Evolutionary conservation across 23 tunicate species (phyloP).

Genomic region (Ascidia mentula): DNA sequence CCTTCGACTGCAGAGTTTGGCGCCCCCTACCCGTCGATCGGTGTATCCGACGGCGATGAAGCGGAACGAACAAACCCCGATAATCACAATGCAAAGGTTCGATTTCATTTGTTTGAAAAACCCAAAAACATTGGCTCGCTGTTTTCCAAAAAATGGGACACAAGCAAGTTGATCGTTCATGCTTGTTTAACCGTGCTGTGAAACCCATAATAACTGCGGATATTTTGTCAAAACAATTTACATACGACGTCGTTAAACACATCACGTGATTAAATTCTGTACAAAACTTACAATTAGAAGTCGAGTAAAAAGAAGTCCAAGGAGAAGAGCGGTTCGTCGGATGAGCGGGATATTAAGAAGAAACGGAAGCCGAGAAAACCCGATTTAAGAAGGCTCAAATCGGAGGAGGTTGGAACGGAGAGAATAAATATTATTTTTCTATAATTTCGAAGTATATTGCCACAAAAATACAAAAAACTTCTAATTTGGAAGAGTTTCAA

Average conservation of each 20-base stretch:
- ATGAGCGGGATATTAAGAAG: neutral
- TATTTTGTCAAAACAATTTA: too few relatives aligned
- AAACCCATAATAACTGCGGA: too few relatives aligned
- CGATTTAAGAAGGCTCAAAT: neutral
- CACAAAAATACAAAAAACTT: too few relatives aligned
- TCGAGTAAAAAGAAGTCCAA: neutral
- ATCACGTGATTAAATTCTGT: too few relatives aligned
- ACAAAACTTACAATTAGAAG: neutral
- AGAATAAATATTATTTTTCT: too few relatives aligned
- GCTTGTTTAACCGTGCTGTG: too few relatives aligned
- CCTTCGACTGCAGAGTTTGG: constrained; percentile 59
- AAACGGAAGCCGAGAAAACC: neutral
- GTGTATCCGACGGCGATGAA: constrained; percentile 24
- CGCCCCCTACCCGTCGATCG: constrained; percentile 48
- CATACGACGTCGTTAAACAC: too few relatives aligned
- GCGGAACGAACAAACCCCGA: neutral
- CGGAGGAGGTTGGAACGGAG: neutral
- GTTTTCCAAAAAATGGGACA: neutral
- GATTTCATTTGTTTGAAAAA: too few relatives aligned
- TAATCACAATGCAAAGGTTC: constrained; percentile 26
- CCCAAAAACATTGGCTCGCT: neutral
- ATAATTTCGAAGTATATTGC: too few relatives aligned
- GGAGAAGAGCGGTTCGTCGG: neutral
- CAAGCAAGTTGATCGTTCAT: too few relatives aligned
- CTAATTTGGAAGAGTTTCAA: too few relatives aligned